Base-by-base conservation (phyloP, 2,797 vertebrate species). In the Sebastes trivittatus region DNA sequence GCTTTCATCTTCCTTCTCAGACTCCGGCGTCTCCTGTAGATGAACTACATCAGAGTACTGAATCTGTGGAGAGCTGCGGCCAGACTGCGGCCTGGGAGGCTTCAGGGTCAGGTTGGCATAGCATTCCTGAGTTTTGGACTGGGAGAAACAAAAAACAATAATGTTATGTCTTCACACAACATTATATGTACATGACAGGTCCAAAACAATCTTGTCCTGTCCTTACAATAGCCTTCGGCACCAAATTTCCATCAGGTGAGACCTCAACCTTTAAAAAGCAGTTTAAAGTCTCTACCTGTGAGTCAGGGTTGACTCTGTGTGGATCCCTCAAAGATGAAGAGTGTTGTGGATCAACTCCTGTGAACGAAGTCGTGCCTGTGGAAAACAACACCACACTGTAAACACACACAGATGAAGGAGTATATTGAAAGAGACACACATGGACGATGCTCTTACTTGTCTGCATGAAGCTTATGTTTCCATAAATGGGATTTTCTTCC, bases 401-500 rank as follows among this genome's bases (percentile, higher is more conserved):
- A 85, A 67, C 7, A 64, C 3, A 78, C 27, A 23, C 18, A 80
- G 32, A 55, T 16, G 34, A 69, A 78, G 5, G 38, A 46, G 11
- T n/a, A 46, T 0, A 46, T 0, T 64, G n/a, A 70, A 27, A 66
- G 7, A 29, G 6, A 61, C 20, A 55, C 30, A 60, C 27, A 22
- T 38, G 34, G 25, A 22, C 11, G 25, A 38, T 32, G 1, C 23
- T 72, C 91, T 84, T 71, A 95, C 95, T 81, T 66, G 85, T 62
- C 38, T 89, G 74, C 29, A 16, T 64, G 84, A 78, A 93, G 70
- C 3, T 86, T 76, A 96, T 9, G 75, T 96, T 96, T 82, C 95
- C 95, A 88, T 96, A 96, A 70, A 96, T 95, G 29, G 95, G 95
- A 72, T 95, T 96, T 1, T 95, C 95, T 67, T 95, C 93, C 95